Conservation (phyloP, 2,113 vertebrate genomes). For the Crotophaga sulcirostris region DNA sequence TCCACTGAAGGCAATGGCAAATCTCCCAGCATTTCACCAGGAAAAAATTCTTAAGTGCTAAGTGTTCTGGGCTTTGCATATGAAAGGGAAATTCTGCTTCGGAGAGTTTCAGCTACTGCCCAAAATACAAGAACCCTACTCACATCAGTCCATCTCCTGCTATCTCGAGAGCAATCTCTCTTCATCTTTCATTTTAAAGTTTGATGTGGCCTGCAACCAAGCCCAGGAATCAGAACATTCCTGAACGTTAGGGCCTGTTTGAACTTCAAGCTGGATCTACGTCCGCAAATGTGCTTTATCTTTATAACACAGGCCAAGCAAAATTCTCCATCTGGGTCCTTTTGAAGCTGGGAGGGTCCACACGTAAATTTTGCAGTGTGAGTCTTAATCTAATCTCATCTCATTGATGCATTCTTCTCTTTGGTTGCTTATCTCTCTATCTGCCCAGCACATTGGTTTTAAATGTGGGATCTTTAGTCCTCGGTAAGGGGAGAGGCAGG, state of each 20-base stretch:
- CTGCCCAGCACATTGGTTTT: not conserved
- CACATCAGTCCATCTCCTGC: not conserved
- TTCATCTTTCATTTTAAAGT: not conserved
- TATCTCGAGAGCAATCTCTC: not conserved
- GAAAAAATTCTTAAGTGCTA: conserved; percentile 1
- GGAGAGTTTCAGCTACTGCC: not conserved
- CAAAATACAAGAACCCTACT: not conserved
- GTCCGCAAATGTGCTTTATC: conserved; percentile 45
- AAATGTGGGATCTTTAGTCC: not conserved
- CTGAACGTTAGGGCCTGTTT: not conserved
- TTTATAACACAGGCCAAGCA: not conserved
- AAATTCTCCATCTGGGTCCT: conserved; percentile 3
- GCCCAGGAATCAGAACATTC: not conserved
- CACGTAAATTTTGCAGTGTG: not conserved
- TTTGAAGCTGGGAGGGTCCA: not conserved
- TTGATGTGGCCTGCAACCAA: conserved; percentile 5
- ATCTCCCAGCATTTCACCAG: conserved; percentile 11
- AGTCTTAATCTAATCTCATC: not conserved
- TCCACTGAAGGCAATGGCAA: conserved; percentile 25
- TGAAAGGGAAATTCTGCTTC: conserved; percentile 3
- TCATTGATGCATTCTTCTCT: not conserved
- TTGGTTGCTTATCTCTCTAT: not conserved
- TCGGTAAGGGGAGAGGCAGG: not conserved
- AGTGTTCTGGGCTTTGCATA: conserved; percentile 12
- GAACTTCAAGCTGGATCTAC: not conserved